A percentile compares a stretch with the other conserved stretches of the same genome.
These are phyloP conservation scores for Entomobrya multifasciata DNA, from an alignment of 2,888 invertebrate genomes.

Conservation along the genomic window DNA sequence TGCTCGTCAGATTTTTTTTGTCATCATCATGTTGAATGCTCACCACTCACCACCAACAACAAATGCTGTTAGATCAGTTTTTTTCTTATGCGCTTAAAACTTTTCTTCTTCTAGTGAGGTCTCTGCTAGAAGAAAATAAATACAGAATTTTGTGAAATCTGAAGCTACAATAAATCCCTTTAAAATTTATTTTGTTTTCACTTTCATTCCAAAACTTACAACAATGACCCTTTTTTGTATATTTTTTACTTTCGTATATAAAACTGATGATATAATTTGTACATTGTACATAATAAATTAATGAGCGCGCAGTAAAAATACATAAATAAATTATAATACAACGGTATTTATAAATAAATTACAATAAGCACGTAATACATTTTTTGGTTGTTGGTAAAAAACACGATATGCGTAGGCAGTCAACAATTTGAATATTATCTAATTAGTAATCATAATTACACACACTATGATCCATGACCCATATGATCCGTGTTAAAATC, in stretches of 20 bases:
- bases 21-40: background rate
- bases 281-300: conserved; percentile 13
- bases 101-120: background rate
- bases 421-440: background rate
- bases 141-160: conserved; percentile 24
- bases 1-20: conserved; percentile 11
- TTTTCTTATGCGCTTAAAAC: background rate
- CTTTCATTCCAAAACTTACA: conserved; percentile 12
- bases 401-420: conserved; percentile 30
- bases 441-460: background rate
- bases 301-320: conserved; percentile 14
- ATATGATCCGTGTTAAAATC: conserved; percentile 45
- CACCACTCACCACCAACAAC: background rate
- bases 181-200: conserved; percentile 1
- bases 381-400: conserved; percentile 51
- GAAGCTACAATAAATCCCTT: background rate
- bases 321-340: conserved; percentile 20
- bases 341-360: background rate
- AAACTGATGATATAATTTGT: conserved; percentile 24
- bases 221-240: background rate
- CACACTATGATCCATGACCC: background rate
- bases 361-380: conserved; percentile 23
- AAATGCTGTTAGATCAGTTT: conserved; percentile 22
- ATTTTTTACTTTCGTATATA: background rate
- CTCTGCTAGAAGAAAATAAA: conserved; percentile 1